Conservation (phyloP, 2,113 vertebrate species). For the Prinia subflava region DNA sequence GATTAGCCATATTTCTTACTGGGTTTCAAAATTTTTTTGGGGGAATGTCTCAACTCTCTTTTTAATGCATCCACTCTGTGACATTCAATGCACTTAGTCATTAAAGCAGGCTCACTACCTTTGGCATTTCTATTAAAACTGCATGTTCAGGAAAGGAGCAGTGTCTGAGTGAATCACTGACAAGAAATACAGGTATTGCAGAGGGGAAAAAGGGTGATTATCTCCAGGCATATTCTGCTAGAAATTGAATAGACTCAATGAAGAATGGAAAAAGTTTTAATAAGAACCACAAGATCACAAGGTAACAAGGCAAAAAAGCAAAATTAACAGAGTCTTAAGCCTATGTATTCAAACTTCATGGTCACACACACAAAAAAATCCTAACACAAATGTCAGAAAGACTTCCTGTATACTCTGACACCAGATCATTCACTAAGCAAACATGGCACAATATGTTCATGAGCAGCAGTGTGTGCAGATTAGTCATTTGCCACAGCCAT, state of each 20-base stretch:
- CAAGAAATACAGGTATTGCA: neutral
- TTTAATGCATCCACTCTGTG: neutral
- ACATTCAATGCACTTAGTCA: neutral
- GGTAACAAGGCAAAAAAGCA: neutral
- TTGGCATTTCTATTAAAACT: slow-evolving; percentile 39
- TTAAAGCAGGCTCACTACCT: neutral
- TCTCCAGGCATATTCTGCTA: neutral
- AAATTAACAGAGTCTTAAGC: neutral
- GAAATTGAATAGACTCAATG: neutral
- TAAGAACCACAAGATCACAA: neutral
- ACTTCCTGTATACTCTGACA: neutral
- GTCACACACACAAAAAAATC: neutral
- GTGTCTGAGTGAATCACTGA: neutral
- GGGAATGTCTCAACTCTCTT: neutral
- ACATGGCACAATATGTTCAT: neutral
- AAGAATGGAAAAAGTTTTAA: neutral
- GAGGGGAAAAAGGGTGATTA: neutral
- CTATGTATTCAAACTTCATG: neutral
- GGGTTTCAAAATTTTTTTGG: neutral
- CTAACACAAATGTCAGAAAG: neutral
- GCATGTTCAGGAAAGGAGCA: neutral
- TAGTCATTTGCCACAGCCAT: neutral
- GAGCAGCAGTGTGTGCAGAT: neutral
- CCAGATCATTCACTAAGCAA: neutral
- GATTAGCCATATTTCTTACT: neutral